Base-by-base conservation (phyloP, 2,797 vertebrate genomes). In the Chaetodon trifasciatus region DNA sequence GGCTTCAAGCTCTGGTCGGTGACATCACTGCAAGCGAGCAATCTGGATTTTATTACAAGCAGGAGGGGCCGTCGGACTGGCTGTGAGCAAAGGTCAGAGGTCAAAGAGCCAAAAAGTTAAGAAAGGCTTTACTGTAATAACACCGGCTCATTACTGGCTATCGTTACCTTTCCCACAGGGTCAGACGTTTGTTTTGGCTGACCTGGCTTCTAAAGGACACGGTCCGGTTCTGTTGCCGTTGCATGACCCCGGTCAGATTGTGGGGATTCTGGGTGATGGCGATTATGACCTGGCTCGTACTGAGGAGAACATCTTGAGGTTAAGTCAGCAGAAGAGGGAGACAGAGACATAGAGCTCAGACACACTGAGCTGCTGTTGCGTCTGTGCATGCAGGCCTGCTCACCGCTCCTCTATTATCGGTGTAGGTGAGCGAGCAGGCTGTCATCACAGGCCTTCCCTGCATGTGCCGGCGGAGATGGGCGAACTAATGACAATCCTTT, bases 401-500 rank as follows among this genome's bases (percentile, higher is more conserved):
- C 42, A 2, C 52, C 23, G n/a, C 21, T 60, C 40, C 10, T 53
- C 12, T 24, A 1, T 13, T 5, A 16, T 5, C 32, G 32, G n/a
- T 10, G 24, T 52, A 53, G 63, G 75, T 74, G 53, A 57, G 35
- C 1, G 21, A 23, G 17, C 53, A 10, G 13, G 17, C n/a, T 6
- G 9, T 74, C 52, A 7, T 42, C 46, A 0, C 50, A 11, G 0
- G 55, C 62, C 68, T 10, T 49, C 65, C 5, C 46, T 1, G 46
- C 56, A 24, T 44, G 35, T 46, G 56, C 11, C 37, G 3, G 21
- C 23, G 1, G 53, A 56, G 76, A 83, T 7, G 62, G 65, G 23
- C 67, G 66, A 58, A 63, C 72, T 75, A 87, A 92, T 87, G 83
- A 75, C 78, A 79, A 90, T 60, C 76, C 76, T 79, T 76, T 23